Evolutionary conservation across 2,797 vertebrate species (phyloP).

Genomic region (Phaenicophaeus curvirostris): DNA sequence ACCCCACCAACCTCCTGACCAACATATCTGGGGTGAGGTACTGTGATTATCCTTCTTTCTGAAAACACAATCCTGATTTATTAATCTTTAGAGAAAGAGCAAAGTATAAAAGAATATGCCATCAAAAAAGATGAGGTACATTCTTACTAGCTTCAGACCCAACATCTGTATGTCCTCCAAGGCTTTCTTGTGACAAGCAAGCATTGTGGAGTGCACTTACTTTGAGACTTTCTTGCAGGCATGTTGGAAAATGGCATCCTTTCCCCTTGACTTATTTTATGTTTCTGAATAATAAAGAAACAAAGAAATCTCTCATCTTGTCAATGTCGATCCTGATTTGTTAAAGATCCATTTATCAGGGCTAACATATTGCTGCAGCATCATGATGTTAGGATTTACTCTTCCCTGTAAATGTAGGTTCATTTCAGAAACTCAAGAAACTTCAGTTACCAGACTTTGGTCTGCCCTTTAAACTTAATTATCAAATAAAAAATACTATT

Average conservation of each 20-base stretch:
- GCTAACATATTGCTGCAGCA: background rate
- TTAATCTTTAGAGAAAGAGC: background rate
- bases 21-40: background rate
- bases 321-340: background rate
- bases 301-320: background rate
- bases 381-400: background rate
- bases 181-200: background rate
- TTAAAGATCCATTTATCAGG: background rate
- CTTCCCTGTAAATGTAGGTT: background rate
- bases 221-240: background rate
- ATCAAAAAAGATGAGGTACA: background rate
- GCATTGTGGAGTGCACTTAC: background rate
- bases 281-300: background rate
- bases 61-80: background rate
- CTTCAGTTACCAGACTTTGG: background rate
- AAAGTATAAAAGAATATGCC: background rate
- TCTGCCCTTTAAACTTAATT: background rate
- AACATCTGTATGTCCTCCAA: background rate
- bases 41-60: background rate
- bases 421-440: background rate
- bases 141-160: background rate
- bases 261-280: background rate
- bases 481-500: background rate
- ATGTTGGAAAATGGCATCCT: accelerated
- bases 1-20: background rate